phyloP scores from a whole-genome alignment of 2,888 invertebrate genomes.

The Frankliniella fusca region DNA sequence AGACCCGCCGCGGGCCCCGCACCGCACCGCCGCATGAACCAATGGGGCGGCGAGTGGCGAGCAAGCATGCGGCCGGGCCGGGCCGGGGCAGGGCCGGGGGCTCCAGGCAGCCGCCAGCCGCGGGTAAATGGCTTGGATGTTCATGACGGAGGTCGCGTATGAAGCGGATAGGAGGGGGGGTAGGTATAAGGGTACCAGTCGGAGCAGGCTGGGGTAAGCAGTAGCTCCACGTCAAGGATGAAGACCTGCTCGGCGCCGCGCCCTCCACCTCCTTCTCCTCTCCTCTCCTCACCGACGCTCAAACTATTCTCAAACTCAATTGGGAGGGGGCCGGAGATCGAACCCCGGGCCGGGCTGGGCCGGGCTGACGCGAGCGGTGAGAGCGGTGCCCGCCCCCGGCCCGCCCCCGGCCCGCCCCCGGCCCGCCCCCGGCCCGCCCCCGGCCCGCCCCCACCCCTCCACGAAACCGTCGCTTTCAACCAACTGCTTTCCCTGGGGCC shows the following conservation, averaged over 20 bases:
- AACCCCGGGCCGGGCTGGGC: no score
- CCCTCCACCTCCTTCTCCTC: background rate
- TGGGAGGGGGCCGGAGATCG: slow-evolving; percentile 19
- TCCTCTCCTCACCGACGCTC: background rate
- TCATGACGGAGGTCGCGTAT: background rate
- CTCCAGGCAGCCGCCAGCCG: background rate
- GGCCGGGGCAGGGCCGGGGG: background rate
- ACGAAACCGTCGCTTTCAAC: background rate
- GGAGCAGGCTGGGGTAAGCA: background rate
- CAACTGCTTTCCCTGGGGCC: slow-evolving; percentile 15
- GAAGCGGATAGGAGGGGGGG: background rate
- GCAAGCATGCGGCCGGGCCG: background rate
- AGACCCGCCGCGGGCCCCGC: no score
- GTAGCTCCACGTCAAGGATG: background rate
- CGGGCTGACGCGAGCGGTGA: background rate
- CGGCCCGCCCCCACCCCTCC: background rate
- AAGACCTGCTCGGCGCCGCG: background rate
- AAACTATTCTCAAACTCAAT: slow-evolving; percentile 26
- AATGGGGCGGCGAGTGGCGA: no score
- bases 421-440: no score
- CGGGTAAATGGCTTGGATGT: no score
- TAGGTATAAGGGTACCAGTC: no score
- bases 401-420: background rate
- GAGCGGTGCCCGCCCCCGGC: background rate
- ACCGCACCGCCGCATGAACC: no score